Conservation (phyloP, 2,888 invertebrate genomes). For the Patella depressa region DNA sequence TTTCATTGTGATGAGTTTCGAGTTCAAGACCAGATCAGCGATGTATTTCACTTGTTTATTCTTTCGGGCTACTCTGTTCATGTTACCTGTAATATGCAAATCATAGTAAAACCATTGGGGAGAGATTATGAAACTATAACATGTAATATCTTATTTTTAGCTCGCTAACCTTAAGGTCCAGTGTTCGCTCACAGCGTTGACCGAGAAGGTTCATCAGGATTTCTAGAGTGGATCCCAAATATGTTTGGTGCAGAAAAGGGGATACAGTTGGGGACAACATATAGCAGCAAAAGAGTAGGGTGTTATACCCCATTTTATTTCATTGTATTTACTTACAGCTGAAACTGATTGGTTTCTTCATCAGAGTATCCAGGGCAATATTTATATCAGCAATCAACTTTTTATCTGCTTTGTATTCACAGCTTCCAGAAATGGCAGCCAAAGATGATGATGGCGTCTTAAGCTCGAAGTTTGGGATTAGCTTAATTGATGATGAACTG, state of each 20-base stretch:
- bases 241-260: not conserved
- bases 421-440: not conserved
- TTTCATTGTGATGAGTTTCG: conserved; percentile 14
- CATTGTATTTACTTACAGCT: not conserved
- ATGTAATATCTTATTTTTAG: too few species aligned
- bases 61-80: conserved; percentile 5
- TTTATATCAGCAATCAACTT: not conserved
- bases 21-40: conserved; percentile 19
- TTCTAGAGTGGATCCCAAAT: too few species aligned
- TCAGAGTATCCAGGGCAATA: not conserved
- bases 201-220: too few species aligned
- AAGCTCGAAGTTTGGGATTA: not conserved
- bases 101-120: too few species aligned
- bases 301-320: too few species aligned
- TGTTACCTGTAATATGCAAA: not conserved
- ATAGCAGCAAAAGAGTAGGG: conserved; percentile 20
- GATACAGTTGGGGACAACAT: conserved; percentile 36
- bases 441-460: not conserved
- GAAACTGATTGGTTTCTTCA: not conserved
- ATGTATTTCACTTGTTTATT: conserved; percentile 15
- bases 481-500: not conserved
- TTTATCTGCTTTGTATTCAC: not conserved
- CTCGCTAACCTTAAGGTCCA: too few species aligned
- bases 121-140: too few species aligned
- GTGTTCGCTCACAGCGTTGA: not conserved